These are phyloP conservation scores for Bombus balteatus DNA, from an alignment of 1,140 invertebrate species.

Conservation along the genomic window DNA sequence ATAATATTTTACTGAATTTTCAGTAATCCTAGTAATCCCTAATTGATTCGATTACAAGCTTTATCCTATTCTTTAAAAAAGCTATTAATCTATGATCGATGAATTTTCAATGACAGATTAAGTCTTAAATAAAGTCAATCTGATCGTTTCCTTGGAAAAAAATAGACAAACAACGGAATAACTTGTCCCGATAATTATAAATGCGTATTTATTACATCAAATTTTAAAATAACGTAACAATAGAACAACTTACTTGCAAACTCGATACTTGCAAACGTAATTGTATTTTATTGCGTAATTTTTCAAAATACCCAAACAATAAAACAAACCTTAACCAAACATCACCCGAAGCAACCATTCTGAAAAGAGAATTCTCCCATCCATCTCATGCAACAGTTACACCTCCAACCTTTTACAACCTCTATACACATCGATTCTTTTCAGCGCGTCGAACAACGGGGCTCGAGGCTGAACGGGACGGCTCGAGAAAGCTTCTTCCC, in stretches of 20 bases:
- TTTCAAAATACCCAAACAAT: neutral
- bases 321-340: neutral
- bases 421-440: constrained; percentile 1
- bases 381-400: neutral
- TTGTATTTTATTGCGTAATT: too few relatives aligned
- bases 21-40: neutral
- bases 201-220: neutral
- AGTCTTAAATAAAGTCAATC: too few relatives aligned
- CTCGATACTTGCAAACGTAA: neutral
- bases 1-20: neutral
- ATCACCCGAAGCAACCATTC: neutral
- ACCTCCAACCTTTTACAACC: neutral
- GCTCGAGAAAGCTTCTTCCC: neutral
- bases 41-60: too few relatives aligned
- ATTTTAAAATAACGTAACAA: neutral
- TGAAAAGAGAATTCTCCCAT: constrained; percentile 2
- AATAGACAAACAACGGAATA: too few relatives aligned
- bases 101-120: too few relatives aligned
- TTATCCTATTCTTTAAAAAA: too few relatives aligned
- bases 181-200: neutral
- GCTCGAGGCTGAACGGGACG: neutral
- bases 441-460: neutral
- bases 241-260: neutral
- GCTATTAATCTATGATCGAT: too few relatives aligned
- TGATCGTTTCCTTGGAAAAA: too few relatives aligned